Percentiles rank a stretch among this genome's conserved stretches.
Conservation (phyloP, 2,797 vertebrate species). For the Lacerta bilineata region DNA sequence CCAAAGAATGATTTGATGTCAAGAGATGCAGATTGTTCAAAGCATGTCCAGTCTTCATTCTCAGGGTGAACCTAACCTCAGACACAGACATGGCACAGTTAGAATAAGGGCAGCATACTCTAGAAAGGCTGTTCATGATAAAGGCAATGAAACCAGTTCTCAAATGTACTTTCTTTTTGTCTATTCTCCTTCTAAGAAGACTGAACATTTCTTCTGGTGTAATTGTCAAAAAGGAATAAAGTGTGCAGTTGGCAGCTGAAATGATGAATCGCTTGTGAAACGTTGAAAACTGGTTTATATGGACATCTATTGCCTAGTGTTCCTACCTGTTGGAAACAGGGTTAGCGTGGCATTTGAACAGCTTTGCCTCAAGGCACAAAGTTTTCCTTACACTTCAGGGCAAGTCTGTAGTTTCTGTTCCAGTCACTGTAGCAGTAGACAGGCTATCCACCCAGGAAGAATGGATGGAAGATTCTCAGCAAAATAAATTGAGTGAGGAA, state of each 20-base stretch:
- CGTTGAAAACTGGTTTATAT: not conserved
- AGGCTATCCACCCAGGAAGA: not conserved
- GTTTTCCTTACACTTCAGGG: not conserved
- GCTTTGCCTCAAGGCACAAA: not conserved
- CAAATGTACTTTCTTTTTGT: not conserved
- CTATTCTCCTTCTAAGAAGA: not conserved
- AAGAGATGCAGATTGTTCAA: conserved; percentile 83
- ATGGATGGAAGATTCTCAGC: not conserved
- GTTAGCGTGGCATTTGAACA: not conserved
- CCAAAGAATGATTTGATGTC: conserved; percentile 87
- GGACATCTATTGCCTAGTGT: not conserved
- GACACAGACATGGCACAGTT: not conserved
- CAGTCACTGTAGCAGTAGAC: not conserved
- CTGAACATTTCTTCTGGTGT: not conserved
- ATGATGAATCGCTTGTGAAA: not conserved
- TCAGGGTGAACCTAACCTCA: conserved; percentile 82
- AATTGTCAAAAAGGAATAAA: not conserved
- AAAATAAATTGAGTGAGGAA: too few species aligned
- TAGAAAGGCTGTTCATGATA: not conserved
- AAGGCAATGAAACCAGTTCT: not conserved
- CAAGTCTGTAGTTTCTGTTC: not conserved
- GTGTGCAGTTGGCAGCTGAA: not conserved
- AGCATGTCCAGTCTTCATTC: conserved; percentile 86
- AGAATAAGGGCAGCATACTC: not conserved
- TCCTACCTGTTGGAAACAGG: not conserved